These are phyloP conservation scores for Ellobium chinense DNA, from an alignment of 2,888 invertebrate genomes.

Conservation along the genomic window DNA sequence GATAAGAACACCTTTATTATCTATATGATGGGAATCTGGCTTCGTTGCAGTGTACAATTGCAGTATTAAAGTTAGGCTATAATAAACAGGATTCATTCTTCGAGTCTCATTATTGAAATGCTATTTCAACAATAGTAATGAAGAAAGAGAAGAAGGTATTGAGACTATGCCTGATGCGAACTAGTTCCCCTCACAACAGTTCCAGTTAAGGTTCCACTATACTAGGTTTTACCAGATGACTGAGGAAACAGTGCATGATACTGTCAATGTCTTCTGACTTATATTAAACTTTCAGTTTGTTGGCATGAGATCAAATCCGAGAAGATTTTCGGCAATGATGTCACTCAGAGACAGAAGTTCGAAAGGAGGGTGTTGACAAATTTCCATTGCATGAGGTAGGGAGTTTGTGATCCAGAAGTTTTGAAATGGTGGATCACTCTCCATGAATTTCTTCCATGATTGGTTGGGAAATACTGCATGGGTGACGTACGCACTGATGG, in stretches of 20 bases:
- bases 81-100: no score
- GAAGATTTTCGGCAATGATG: slow-evolving; percentile 73
- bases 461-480: slow-evolving; percentile 79
- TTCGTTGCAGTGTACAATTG: no score
- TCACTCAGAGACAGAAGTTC: slow-evolving; percentile 74
- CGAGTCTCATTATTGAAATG: no score
- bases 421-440: slow-evolving; percentile 67
- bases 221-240: neutral
- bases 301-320: slow-evolving; percentile 75
- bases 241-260: neutral
- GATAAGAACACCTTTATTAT: no score
- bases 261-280: neutral
- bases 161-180: no score
- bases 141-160: no score
- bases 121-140: no score
- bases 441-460: slow-evolving; percentile 76
- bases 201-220: neutral
- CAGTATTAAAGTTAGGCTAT: no score
- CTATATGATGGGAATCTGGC: no score
- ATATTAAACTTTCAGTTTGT: neutral
- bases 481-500: slow-evolving; percentile 78
- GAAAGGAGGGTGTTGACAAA: slow-evolving; percentile 75
- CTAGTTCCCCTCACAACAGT: no score
- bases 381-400: slow-evolving; percentile 76
- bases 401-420: slow-evolving; percentile 79